Base-by-base conservation (phyloP, 23 tunicate genomes). In the Diplosoma virens region DNA sequence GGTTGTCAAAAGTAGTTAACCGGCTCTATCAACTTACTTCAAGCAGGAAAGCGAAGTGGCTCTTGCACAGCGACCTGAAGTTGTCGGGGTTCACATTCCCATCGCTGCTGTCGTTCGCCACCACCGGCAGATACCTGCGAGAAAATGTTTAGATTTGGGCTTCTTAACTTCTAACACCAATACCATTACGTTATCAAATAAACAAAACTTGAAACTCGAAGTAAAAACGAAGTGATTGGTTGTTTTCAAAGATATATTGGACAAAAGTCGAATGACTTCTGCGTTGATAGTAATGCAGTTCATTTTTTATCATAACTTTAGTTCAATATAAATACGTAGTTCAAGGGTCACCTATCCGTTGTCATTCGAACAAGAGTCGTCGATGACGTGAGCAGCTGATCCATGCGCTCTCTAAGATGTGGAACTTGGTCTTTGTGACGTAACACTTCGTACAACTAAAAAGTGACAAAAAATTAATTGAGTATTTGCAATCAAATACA, bases 301-400 rank as follows among this genome's bases (percentile, higher is more conserved):
- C n/a, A n/a, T n/a, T n/a, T n/a, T n/a, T n/a, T n/a, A n/a, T n/a
- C n/a, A n/a, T n/a, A n/a, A n/a, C n/a, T n/a, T n/a, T n/a, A n/a
- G n/a, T n/a, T n/a, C n/a, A n/a, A n/a, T n/a, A n/a, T n/a, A n/a
- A n/a, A n/a, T n/a, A n/a, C n/a, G n/a, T n/a, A n/a, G n/a, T n/a
- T n/a, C n/a, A n/a, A n/a, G n/a, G n/a, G n/a, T n/a, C 47, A 78
- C 83, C 83, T 46, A 47, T 78, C 83, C 2, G 60, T 46, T 24
- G 71, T 75, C 92, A 86, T 86, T 6, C 92, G 71, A 2, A 86
- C 21, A 27, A 79, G 92, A 4, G 82, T 86, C 73, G 83, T 58
- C 23, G 73, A 77, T 22, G 92, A 60, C 23, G 92, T 79, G 16
- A 86, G 66, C 4, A 86, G 52, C 24, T 77, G 79, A 47, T 86